Conservation (phyloP, 2,113 vertebrate species). For the Hiodon tergisus region DNA sequence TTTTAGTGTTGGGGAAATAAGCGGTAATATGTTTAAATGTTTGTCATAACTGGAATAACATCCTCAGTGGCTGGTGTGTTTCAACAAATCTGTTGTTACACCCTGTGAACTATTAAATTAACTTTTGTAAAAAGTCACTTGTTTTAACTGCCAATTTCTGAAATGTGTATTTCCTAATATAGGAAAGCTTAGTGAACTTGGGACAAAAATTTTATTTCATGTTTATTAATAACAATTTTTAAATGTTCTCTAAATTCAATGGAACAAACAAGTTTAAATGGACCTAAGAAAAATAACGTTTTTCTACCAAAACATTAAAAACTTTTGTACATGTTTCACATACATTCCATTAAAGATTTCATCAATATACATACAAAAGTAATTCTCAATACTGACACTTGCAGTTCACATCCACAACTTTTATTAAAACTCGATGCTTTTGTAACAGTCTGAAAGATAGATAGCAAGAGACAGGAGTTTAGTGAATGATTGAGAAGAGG, state of each 20-base stretch:
- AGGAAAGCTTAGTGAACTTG: no score
- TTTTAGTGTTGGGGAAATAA: slow-evolving; percentile 37
- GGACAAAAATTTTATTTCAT: no score
- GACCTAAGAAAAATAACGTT: no score
- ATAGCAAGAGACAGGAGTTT: background rate
- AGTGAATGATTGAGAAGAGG: background rate
- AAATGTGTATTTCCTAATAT: no score
- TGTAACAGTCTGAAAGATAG: slow-evolving; percentile 12
- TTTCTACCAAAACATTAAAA: no score
- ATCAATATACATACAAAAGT: background rate
- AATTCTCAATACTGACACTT: background rate
- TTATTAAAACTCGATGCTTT: background rate
- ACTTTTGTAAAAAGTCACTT: slow-evolving; percentile 35
- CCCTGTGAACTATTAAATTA: slow-evolving; percentile 18
- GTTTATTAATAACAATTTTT: no score
- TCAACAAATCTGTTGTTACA: slow-evolving; percentile 14
- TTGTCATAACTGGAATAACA: slow-evolving; percentile 8
- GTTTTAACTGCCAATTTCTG: slow-evolving; percentile 26
- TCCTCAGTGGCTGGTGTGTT: background rate
- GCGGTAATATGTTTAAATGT: slow-evolving; percentile 9
- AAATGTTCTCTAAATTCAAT: no score
- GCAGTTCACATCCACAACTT: background rate
- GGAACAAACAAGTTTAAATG: no score
- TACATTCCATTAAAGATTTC: no score
- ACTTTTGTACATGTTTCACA: no score